These are phyloP conservation scores for Telenomus remus DNA, from an alignment of 1,140 invertebrate genomes.

Conservation along the genomic window DNA sequence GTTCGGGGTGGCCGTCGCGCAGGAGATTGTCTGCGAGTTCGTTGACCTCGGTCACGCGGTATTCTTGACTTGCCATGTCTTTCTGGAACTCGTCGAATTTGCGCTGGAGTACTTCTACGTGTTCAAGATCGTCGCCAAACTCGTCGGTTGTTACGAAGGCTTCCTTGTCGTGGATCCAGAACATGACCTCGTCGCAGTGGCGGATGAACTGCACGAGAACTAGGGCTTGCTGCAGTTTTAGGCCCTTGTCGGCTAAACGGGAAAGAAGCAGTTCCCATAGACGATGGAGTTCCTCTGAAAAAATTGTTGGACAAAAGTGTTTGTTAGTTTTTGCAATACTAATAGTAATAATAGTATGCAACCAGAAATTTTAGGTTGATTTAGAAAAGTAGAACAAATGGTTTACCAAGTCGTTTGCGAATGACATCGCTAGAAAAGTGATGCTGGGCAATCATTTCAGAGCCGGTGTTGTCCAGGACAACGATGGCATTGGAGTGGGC, in stretches of 20 bases:
- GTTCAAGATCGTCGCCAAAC: conserved; percentile 97
- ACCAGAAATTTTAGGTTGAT: too few species aligned
- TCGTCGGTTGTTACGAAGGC: conserved; percentile 98
- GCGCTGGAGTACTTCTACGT: conserved; percentile 98
- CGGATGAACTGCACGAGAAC: conserved; percentile 98
- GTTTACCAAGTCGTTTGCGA: conserved; percentile 82
- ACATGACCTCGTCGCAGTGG: conserved; percentile 99
- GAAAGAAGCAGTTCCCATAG: conserved; percentile 96
- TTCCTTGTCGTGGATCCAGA: conserved; percentile 98
- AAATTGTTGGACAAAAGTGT: too few species aligned
- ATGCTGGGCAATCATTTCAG: conserved; percentile 96
- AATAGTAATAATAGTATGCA: too few species aligned
- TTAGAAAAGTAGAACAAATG: too few species aligned
- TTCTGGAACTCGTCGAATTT: conserved; percentile 99
- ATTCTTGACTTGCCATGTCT: conserved; percentile 98
- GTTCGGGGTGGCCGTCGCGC: conserved; percentile 95
- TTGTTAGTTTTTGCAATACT: too few species aligned
- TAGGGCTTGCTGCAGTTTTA: conserved; percentile 96
- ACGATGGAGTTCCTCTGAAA: conserved; percentile 89
- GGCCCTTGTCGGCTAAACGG: conserved; percentile 94
- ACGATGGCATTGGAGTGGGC: conserved; percentile 99
- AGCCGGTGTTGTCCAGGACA: conserved; percentile 95
- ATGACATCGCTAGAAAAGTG: conserved; percentile 98
- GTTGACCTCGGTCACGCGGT: conserved; percentile 96
- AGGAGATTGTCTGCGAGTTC: conserved; percentile 94